Evolutionary conservation across 2,797 vertebrate genomes (phyloP).

Genomic region (Salarias fasciatus): DNA sequence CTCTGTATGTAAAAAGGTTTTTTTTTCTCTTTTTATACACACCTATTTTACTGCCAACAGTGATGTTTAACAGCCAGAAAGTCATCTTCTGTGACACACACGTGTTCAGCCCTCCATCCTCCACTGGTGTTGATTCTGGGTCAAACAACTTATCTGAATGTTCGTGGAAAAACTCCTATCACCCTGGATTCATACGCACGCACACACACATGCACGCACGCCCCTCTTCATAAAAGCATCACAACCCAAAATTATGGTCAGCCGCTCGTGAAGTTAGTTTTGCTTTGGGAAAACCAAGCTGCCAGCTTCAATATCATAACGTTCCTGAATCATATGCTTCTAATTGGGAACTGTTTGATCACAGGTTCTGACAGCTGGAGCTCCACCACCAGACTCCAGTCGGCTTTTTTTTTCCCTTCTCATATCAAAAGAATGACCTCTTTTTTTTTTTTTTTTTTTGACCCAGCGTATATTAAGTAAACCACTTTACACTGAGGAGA

Average conservation of each 20-base stretch:
- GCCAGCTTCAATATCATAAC: conserved; percentile 85
- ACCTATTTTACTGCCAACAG: conserved; percentile 8
- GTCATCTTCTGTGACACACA: conserved; percentile 53
- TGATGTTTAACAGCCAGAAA: conserved; percentile 47
- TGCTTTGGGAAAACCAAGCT: conserved; percentile 82
- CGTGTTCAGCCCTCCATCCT: conserved; percentile 57
- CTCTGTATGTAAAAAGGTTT: conserved; percentile 27
- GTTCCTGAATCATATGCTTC: conserved; percentile 83
- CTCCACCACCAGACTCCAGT: conserved; percentile 70
- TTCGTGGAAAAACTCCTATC: conserved; percentile 49
- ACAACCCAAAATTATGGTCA: conserved; percentile 84
- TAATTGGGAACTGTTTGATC: conserved; percentile 84
- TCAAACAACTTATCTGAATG: conserved; percentile 69
- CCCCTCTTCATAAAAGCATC: conserved; percentile 61
- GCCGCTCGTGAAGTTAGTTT: conserved; percentile 83
- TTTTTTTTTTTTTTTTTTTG: conserved; percentile 70
- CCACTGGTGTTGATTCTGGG: conserved; percentile 59
- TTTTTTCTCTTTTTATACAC: background rate
- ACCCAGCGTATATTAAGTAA: conserved; percentile 75
- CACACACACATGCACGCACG: conserved; percentile 21
- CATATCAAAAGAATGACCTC: conserved; percentile 72
- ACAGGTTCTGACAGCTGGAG: conserved; percentile 75
- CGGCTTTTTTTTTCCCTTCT: conserved; percentile 55
- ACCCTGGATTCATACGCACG: conserved; percentile 12
- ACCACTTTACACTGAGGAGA: conserved; percentile 53